Percentiles rank a stretch among this genome's conserved stretches.
These are phyloP conservation scores for Thinocorus orbignyianus DNA, from an alignment of 2,113 vertebrate species.

Conservation along the genomic window DNA sequence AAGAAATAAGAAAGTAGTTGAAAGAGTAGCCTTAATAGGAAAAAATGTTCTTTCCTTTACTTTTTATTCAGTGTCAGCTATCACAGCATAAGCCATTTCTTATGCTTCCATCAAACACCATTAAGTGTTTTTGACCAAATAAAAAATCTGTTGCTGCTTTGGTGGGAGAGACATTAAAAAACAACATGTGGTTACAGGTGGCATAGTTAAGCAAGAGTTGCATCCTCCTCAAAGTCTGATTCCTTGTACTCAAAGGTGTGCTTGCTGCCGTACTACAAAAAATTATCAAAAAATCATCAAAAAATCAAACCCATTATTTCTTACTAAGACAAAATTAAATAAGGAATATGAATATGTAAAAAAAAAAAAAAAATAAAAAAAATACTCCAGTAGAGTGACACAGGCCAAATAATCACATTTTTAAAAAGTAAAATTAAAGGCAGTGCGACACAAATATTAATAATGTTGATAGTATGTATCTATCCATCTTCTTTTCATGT, in stretches of 20 bases:
- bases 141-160: neutral
- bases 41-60: neutral
- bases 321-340: neutral
- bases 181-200: neutral
- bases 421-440: neutral
- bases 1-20: neutral
- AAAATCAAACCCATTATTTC: neutral
- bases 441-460: neutral
- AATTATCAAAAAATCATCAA: neutral
- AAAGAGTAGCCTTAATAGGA: neutral
- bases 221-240: neutral
- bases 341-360: neutral
- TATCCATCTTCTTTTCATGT: neutral
- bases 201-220: neutral
- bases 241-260: neutral
- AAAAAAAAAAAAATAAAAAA: neutral
- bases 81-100: neutral
- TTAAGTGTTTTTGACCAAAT: neutral
- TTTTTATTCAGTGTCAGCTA: neutral
- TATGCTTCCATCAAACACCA: neutral
- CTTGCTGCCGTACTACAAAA: neutral
- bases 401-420: neutral
- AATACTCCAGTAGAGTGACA: neutral
- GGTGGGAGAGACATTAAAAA: neutral
- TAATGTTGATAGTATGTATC: neutral